Evolutionary conservation across 64 coral and sea anemone genomes (phyloP).

Genomic region (Montipora sp.): DNA sequence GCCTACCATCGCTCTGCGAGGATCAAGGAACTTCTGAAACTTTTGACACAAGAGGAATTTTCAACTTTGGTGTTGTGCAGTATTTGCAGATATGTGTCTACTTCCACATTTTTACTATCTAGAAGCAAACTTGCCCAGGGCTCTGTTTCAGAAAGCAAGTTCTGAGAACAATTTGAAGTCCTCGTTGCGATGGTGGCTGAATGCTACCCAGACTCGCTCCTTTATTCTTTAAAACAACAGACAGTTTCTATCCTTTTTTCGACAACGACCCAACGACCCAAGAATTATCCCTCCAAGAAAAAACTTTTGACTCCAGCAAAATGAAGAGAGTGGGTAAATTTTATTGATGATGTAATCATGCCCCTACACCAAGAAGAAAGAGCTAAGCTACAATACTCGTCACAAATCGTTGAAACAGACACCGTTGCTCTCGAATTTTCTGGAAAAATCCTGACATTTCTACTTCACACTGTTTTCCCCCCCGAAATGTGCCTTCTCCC

Average conservation of each 20-base stretch:
- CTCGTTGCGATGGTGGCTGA: not conserved
- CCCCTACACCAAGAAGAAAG: conserved; percentile 5
- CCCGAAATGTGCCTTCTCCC: no score
- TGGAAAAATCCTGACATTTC: no score
- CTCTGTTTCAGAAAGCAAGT: conserved; percentile 19
- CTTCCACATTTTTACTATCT: conserved; percentile 10
- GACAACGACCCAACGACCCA: conserved; percentile 12
- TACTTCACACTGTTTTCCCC: no score
- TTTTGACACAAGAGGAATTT: conserved; percentile 30
- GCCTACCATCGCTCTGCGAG: conserved; percentile 9
- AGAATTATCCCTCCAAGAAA: conserved; percentile 8
- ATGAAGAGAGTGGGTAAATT: not conserved
- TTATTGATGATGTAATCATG: conserved; percentile 49
- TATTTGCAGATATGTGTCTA: conserved; percentile 11
- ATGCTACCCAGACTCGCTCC: conserved; percentile 6
- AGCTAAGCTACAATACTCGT: no score
- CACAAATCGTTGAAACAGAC: no score
- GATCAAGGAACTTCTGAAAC: conserved; percentile 37
- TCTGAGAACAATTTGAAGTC: conserved; percentile 23
- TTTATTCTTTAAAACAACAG: no score
- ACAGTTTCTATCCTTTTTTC: conserved; percentile 13
- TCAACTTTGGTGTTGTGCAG: not conserved
- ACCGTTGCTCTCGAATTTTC: no score
- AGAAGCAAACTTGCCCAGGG: conserved; percentile 27
- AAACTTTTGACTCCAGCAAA: conserved; percentile 12